These are phyloP conservation scores for Phoxinus dragarum DNA, from an alignment of 2,797 vertebrate genomes.

Conservation along the genomic window DNA sequence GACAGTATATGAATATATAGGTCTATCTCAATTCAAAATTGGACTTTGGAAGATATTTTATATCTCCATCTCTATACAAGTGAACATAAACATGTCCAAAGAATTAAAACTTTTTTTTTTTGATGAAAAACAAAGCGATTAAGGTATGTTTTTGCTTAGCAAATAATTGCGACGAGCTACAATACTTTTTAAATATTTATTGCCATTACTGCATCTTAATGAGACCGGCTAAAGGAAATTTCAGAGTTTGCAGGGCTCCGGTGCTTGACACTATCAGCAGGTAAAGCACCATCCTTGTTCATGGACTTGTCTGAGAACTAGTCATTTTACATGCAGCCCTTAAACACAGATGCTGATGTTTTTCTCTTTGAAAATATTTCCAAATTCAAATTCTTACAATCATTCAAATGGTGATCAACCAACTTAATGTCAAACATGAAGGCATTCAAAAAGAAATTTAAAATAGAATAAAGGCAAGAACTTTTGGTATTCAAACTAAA, in stretches of 20 bases:
- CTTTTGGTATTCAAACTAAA: slow-evolving; percentile 61
- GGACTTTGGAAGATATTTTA: slow-evolving; percentile 61
- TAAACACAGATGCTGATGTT: slow-evolving; percentile 61
- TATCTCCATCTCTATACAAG: slow-evolving; percentile 60
- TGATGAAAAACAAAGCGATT: slow-evolving; percentile 53
- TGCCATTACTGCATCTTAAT: slow-evolving; percentile 66
- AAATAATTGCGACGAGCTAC: slow-evolving; percentile 62
- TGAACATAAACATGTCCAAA: slow-evolving; percentile 63
- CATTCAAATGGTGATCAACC: slow-evolving; percentile 30
- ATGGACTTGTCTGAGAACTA: neutral
- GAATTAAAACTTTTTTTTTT: slow-evolving; percentile 24
- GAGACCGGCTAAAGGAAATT: slow-evolving; percentile 28
- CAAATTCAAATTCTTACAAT: slow-evolving; percentile 30
- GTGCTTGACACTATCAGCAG: neutral
- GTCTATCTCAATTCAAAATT: slow-evolving; percentile 67
- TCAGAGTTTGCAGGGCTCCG: neutral
- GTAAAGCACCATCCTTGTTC: slow-evolving; percentile 20
- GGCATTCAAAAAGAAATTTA: slow-evolving; percentile 55
- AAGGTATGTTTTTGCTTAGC: slow-evolving; percentile 64
- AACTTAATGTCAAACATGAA: slow-evolving; percentile 47
- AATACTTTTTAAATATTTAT: slow-evolving; percentile 65
- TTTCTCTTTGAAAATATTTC: slow-evolving; percentile 42
- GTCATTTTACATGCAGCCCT: slow-evolving; percentile 43
- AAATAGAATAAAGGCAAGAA: slow-evolving; percentile 63
- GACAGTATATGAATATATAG: slow-evolving; percentile 75